Evolutionary conservation across 2,113 vertebrate genomes (phyloP).

Genomic region (Oostethus manadensis): DNA sequence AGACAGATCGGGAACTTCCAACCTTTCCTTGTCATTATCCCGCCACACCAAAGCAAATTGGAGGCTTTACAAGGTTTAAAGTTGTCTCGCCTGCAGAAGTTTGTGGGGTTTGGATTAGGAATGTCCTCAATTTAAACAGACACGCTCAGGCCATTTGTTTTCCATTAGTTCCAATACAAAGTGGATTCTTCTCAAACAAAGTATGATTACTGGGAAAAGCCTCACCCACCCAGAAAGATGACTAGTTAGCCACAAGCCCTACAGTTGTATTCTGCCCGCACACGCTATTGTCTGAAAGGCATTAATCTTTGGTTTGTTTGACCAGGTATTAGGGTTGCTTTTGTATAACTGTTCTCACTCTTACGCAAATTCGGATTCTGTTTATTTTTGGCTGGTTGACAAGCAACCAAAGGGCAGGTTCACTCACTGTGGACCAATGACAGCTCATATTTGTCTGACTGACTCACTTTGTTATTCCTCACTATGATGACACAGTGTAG

Average conservation of each 20-base stretch:
- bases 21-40: slow-evolving; percentile 26
- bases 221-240: slow-evolving; percentile 42
- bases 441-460: slow-evolving; percentile 39
- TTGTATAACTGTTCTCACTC: slow-evolving; percentile 50
- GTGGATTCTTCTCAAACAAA: slow-evolving; percentile 58
- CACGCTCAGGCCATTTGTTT: slow-evolving; percentile 64
- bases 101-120: slow-evolving; percentile 41
- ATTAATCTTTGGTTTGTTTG: slow-evolving; percentile 62
- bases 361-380: slow-evolving; percentile 46
- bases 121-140: slow-evolving; percentile 42
- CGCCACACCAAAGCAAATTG: slow-evolving; percentile 34
- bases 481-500: slow-evolving; percentile 22
- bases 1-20: slow-evolving; percentile 29
- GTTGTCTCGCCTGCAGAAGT: slow-evolving; percentile 14
- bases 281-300: slow-evolving; percentile 42
- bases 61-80: slow-evolving; percentile 34
- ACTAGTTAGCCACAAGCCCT: slow-evolving; percentile 32
- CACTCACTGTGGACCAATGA: slow-evolving; percentile 33
- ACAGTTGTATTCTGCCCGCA: slow-evolving; percentile 39
- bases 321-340: slow-evolving; percentile 53
- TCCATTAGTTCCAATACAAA: slow-evolving; percentile 57
- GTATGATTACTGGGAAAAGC: slow-evolving; percentile 42
- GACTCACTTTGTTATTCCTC: slow-evolving; percentile 49
- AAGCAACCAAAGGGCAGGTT: slow-evolving; percentile 50
- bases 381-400: slow-evolving; percentile 60